Evolutionary conservation across 2,113 vertebrate species (phyloP).

Genomic region (Strix aluco): DNA sequence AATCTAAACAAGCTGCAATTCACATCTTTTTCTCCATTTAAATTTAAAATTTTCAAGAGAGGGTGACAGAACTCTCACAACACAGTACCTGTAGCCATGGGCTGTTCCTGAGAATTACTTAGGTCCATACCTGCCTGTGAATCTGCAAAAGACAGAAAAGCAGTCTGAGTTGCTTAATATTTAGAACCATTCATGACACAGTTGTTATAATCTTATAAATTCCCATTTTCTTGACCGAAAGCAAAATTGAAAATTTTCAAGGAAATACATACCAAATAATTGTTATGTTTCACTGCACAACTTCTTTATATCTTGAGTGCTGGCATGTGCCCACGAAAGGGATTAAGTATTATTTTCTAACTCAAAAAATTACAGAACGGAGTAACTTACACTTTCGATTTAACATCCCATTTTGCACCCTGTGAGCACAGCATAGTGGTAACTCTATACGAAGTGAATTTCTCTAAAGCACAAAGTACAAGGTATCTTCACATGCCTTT

Average conservation of each 20-base stretch:
- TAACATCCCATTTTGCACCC: neutral
- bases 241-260: neutral
- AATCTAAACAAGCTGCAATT: neutral
- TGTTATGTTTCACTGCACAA: neutral
- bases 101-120: constrained; percentile 69
- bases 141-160: constrained; percentile 65
- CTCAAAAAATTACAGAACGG: neutral
- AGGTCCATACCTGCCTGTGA: constrained; percentile 67
- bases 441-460: neutral
- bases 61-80: neutral
- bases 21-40: neutral
- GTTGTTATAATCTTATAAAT: neutral
- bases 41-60: neutral
- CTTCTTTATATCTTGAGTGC: neutral
- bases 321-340: neutral
- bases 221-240: neutral
- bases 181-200: neutral
- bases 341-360: neutral
- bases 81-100: constrained; percentile 70
- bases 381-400: neutral
- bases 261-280: neutral
- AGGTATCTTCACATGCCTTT: neutral
- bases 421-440: neutral
- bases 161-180: neutral
- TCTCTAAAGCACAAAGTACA: neutral